A percentile compares a stretch with the other conserved stretches of the same genome.
Evolutionary conservation across 2,888 invertebrate species (phyloP).

Genomic region (Dryomyza anilis): DNA sequence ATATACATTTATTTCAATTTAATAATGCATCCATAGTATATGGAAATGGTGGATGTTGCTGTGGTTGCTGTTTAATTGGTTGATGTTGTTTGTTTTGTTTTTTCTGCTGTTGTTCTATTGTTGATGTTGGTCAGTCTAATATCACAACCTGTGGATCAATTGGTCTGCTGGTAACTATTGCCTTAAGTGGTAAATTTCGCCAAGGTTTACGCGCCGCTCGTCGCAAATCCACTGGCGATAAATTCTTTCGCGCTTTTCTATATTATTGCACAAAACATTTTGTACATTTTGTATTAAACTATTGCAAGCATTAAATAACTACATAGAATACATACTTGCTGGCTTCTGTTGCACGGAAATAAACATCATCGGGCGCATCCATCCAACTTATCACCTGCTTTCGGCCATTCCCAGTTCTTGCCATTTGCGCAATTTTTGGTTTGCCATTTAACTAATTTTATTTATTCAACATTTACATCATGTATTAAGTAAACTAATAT

Average conservation of each 20-base stretch:
- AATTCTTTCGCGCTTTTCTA: constrained; percentile 82
- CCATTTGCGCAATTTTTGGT: constrained; percentile 80
- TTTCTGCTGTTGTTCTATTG: constrained; percentile 40
- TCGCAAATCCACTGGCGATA: constrained; percentile 79
- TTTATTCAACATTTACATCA: not conserved
- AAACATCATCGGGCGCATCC: constrained; percentile 97
- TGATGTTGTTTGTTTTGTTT: constrained; percentile 46
- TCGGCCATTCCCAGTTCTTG: constrained; percentile 75
- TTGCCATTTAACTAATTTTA: constrained; percentile 74
- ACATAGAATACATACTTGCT: constrained; percentile 90
- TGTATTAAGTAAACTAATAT: not conserved
- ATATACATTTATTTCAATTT: constrained; percentile 54
- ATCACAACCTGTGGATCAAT: constrained; percentile 73
- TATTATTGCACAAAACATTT: not conserved
- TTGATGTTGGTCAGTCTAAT: constrained; percentile 71
- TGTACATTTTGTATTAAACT: not conserved
- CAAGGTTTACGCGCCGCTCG: constrained; percentile 87
- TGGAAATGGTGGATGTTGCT: constrained; percentile 64
- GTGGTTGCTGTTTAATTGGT: too few species aligned
- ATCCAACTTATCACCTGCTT: constrained; percentile 97
- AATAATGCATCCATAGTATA: constrained; percentile 72
- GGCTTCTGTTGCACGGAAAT: constrained; percentile 88
- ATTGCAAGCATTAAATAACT: not conserved
- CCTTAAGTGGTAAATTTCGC: constrained; percentile 66
- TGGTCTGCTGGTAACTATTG: constrained; percentile 52